Evolutionary conservation across 2,888 invertebrate genomes (phyloP), one percentile per base, ranked within the genome.

Genomic region (Drosophila greeni): DNA sequence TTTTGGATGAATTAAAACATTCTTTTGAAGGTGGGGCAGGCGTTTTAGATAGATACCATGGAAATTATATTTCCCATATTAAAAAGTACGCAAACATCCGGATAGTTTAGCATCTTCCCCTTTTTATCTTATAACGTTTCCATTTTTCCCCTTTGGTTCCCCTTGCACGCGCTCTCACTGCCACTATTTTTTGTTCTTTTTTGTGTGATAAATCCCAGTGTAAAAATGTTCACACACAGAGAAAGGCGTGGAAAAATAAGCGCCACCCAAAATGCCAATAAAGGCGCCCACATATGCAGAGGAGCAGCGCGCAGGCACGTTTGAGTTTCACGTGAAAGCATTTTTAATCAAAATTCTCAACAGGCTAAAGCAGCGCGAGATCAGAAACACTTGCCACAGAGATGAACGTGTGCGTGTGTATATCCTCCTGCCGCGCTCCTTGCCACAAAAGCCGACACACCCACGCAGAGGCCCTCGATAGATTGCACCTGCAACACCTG

Each of bases 331-430:
- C 87, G 86, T 86, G 87, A 75, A 86, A 85, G 85, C 84, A 86
- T 87, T 88, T 87, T 88, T 87, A 88, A 88, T 87, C 88, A 87
- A 88, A 87, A 88, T 87, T 87, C 86, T 86, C 84, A 87, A 87
- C 87, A 82, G 79, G 84, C 86, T 82, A 84, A 82, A 85, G 82
- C 79, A 79, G 73, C 73, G 75, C 68, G 71, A 75, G 77, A 72
- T 69, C 77, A 78, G 71, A 84, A 74, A 73, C 76, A 76, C 85
- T 80, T 84, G 84, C 85, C 85, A 53, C 82, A 53, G 45, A 55
- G 56, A 64, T 66, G 61, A 16, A 45, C 56, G 51, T 56, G 57
- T 54, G 29, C 51, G 53, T 29, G 18, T 43, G 43, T 48, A 26
- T 39, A 37, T 64, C 36, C 16, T 65, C 16, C n/a, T 75, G 78